phyloP scores from a whole-genome alignment of 2,888 invertebrate species.

The Nomada hirtipes region DNA sequence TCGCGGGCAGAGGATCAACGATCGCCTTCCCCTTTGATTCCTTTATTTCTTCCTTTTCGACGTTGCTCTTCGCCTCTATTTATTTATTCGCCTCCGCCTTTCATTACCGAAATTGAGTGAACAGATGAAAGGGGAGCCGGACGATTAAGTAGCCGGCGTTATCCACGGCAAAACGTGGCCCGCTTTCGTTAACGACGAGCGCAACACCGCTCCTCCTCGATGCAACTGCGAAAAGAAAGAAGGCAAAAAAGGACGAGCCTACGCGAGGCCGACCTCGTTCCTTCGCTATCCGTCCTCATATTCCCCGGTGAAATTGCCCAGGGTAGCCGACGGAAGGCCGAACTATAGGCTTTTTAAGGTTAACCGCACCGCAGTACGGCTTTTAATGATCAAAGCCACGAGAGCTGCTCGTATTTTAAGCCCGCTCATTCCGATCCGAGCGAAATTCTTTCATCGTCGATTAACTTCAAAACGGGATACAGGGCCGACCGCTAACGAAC shows the following conservation, averaged over 20 bases:
- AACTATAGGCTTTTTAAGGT: slow-evolving; percentile 72
- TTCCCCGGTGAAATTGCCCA: slow-evolving; percentile 66
- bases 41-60: not conserved
- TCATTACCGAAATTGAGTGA: not conserved
- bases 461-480: slow-evolving; percentile 66
- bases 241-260: slow-evolving; percentile 52
- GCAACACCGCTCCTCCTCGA: slow-evolving; percentile 52
- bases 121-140: not conserved
- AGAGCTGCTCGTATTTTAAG: slow-evolving; percentile 72
- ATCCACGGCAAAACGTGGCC: slow-evolving; percentile 37
- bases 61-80: no score
- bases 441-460: slow-evolving; percentile 71
- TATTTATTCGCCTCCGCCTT: not conserved
- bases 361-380: slow-evolving; percentile 72
- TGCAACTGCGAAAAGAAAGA: slow-evolving; percentile 42
- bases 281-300: slow-evolving; percentile 64
- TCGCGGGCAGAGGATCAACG: not conserved
- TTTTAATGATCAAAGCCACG: slow-evolving; percentile 76
- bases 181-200: slow-evolving; percentile 50
- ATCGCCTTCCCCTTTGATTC: not conserved
- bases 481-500: slow-evolving; percentile 64
- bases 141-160: slow-evolving; percentile 27
- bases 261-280: slow-evolving; percentile 65
- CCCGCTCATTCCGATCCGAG: slow-evolving; percentile 62
- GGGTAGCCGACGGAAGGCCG: slow-evolving; percentile 69